Evolutionary conservation across 2,113 vertebrate genomes (phyloP).

Genomic region (Aptenodytes patagonicus): DNA sequence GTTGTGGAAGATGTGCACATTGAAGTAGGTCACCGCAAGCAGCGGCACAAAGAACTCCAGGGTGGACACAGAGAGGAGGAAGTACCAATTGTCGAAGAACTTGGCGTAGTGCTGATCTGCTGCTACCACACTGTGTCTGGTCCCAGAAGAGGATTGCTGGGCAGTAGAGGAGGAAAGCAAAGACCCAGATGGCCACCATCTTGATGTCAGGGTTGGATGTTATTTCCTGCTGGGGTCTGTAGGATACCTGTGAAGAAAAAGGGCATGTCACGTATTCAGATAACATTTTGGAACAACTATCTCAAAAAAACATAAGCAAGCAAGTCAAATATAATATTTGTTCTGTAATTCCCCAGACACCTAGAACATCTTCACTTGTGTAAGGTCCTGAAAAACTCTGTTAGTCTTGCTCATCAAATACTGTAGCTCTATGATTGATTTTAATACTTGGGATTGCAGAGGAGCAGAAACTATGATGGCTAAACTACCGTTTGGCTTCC

Average conservation of each 20-base stretch:
- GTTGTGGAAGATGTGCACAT: slow-evolving; percentile 83
- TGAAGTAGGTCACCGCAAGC: slow-evolving; percentile 85
- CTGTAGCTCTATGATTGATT: neutral
- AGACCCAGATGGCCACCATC: slow-evolving; percentile 83
- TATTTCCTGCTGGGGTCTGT: slow-evolving; percentile 77
- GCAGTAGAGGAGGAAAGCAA: slow-evolving; percentile 86
- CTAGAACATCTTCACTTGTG: neutral
- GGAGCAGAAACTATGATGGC: neutral
- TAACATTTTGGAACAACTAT: neutral
- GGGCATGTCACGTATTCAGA: neutral
- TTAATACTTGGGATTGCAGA: neutral
- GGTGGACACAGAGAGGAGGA: slow-evolving; percentile 79
- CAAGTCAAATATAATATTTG: neutral
- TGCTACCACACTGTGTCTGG: neutral
- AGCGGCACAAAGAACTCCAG: slow-evolving; percentile 88
- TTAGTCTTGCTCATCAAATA: neutral
- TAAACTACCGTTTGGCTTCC: neutral
- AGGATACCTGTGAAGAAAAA: slow-evolving; percentile 76
- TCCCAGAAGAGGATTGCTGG: slow-evolving; percentile 84
- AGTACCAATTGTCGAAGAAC: slow-evolving; percentile 84
- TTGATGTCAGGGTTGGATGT: slow-evolving; percentile 70
- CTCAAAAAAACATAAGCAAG: neutral
- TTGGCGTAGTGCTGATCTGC: slow-evolving; percentile 71
- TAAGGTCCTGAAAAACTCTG: neutral
- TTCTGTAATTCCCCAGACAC: neutral